Evolutionary conservation across 2,888 invertebrate species (phyloP), one percentile per base, ranked within the genome.

Genomic region (Meloe dianella): DNA sequence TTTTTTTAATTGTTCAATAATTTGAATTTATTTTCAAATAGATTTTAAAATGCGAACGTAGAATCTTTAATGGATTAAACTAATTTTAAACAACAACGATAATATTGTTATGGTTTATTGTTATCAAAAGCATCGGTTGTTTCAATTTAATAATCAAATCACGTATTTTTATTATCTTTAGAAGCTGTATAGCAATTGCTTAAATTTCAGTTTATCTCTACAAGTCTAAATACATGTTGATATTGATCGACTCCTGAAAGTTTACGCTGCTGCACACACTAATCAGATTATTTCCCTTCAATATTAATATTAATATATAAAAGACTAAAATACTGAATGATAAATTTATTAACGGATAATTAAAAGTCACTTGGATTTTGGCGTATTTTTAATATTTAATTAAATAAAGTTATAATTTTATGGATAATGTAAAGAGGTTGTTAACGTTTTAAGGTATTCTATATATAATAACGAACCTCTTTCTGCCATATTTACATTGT

Each of bases 151-250:
- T 51, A 51, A 51, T 51, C 47, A 22, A 22, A 51, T 51, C 47
- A 51, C 47, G 47, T 51, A 51, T 51, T 51, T 51, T 51, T 20
- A 9, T 8, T 51, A 51, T 51, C 22, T 51, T 22, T 51, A 22
- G 20, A 51, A 64, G 69, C 71, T 66, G 71, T 69, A 71, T 71
- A 63, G 67, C 71, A 71, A 67, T 69, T 70, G 70, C 70, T 71
- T 70, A 71, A 73, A 70, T 71, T 73, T 73, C 69, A 73, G 69
- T 71, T 71, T 67, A 67, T 60, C 66, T 66, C 58, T 68, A 64
- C 63, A 47, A 66, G 60, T 66, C 63, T 65, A 68, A 68, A 68
- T 68, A 65, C 51, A 62, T 30, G 56, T 63, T 35, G 47, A 20
- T 35, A 29, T 22, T 35, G 63, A 67, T 64, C 64, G 64, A 64